A percentile compares a stretch with the other conserved stretches of the same genome.
These are phyloP conservation scores for Cataglyphis altisquamis DNA, from an alignment of 2,888 invertebrate species.

Conservation along the genomic window DNA sequence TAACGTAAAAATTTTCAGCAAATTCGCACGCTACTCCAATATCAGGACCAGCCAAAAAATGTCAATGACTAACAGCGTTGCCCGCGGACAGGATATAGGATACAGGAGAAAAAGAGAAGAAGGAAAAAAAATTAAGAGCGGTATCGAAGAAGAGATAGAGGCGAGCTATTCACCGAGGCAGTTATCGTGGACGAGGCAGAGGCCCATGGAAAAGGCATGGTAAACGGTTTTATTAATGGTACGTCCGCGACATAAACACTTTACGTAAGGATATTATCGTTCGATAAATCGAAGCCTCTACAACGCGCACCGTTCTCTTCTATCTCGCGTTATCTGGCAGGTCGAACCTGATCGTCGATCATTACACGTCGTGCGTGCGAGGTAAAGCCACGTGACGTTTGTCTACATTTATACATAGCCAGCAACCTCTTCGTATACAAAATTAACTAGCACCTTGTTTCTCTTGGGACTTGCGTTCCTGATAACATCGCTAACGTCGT, in stretches of 20 bases:
- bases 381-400: slow-evolving; percentile 47
- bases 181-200: slow-evolving; percentile 74
- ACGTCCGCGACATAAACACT: slow-evolving; percentile 81
- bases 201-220: slow-evolving; percentile 76
- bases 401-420: slow-evolving; percentile 50
- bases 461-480: slow-evolving; percentile 65
- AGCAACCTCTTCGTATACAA: slow-evolving; percentile 20
- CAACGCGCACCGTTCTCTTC: slow-evolving; percentile 67
- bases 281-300: slow-evolving; percentile 82
- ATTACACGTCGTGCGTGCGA: slow-evolving; percentile 62
- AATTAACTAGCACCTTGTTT: slow-evolving; percentile 66
- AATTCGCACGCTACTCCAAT: slow-evolving; percentile 22
- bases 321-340: slow-evolving; percentile 58
- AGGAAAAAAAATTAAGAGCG: slow-evolving; percentile 17
- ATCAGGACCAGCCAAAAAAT: slow-evolving; percentile 26
- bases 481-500: slow-evolving; percentile 16
- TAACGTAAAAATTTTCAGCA: neutral
- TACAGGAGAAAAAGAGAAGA: neutral
- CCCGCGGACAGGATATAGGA: neutral
- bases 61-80: slow-evolving; percentile 31
- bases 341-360: slow-evolving; percentile 78
- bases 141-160: slow-evolving; percentile 24
- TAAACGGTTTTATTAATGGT: slow-evolving; percentile 82
- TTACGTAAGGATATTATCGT: slow-evolving; percentile 84
- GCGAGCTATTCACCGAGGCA: slow-evolving; percentile 56